Evolutionary conservation across 2,113 vertebrate genomes (phyloP), one percentile per base, ranked within the genome.

Genomic region (Phyllopteryx taeniolatus): DNA sequence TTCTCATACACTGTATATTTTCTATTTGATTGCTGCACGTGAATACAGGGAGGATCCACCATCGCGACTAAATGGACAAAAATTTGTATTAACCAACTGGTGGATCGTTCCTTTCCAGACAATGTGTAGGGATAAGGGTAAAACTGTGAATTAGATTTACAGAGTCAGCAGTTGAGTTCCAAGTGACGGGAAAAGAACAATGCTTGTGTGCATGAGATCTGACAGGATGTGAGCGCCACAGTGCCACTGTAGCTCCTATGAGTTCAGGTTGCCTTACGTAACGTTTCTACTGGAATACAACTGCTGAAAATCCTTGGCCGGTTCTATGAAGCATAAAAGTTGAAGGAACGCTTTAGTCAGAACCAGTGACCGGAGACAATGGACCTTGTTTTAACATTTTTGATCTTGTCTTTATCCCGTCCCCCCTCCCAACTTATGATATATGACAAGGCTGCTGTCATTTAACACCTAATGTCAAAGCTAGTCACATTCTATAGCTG

Each of bases 111-210:
- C 68, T 83, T 84, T 69, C 44, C 65, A 22, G 60, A 75, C 76
- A 66, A 68, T 64, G 74, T 80, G 35, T 39, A 39, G 81, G 86
- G 82, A 79, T 79, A 80, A 86, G 83, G 6, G 69, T 76, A 78
- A 87, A 89, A 89, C 90, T 91, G 90, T 91, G 90, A 90, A 90
- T 87, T 83, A 75, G 70, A 76, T 70, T 62, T 67, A 71, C 78
- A 77, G 79, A 74, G 80, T 78, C 79, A 83, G 73, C 79, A 76
- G 78, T 67, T 70, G 82, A 86, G 75, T 80, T 66, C 33, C 73
- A 49, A 63, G 73, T 72, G 70, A 66, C 74, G 20, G 27, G 6
- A 54, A 78, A 68, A 73, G 69, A 80, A 69, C 17, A 64, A 79
- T 60, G 22, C 71, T 72, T 57, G 65, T 31, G 59, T 64, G 54